phyloP scores from a whole-genome alignment of 2,113 vertebrate species.

The Phylloscopus trochilus region DNA sequence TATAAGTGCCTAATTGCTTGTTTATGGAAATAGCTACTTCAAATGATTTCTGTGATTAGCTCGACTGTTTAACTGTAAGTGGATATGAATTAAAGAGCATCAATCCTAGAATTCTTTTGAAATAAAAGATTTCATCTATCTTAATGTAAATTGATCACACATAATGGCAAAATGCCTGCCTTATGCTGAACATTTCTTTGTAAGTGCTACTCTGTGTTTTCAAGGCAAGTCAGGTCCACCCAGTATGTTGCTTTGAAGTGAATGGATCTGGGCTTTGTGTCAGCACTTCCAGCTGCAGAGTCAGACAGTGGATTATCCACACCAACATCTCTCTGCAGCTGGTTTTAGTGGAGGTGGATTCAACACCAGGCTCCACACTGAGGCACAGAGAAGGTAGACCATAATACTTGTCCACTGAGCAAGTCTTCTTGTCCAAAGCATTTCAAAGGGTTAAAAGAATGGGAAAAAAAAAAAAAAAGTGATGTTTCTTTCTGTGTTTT shows the following conservation, averaged over 20 bases:
- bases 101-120: not conserved
- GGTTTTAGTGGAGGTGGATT: not conserved
- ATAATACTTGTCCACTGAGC: not conserved
- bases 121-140: not conserved
- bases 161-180: not conserved
- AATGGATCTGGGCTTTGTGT: not conserved
- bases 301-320: not conserved
- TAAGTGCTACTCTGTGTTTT: not conserved
- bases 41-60: constrained; percentile 23
- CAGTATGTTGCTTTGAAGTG: not conserved
- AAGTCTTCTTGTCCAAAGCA: not conserved
- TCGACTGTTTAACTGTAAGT: not conserved
- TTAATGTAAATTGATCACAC: not conserved
- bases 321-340: not conserved
- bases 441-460: not conserved
- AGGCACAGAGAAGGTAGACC: not conserved
- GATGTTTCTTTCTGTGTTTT: not conserved
- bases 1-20: constrained; percentile 14
- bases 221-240: not conserved
- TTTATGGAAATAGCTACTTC: constrained; percentile 43
- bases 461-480: rapidly evolving
- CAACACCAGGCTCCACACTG: not conserved
- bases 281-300: not conserved
- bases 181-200: not conserved
- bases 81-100: constrained; percentile 19